These are phyloP conservation scores for Hemibagrus guttatus DNA, from an alignment of 2,797 vertebrate species.

Conservation along the genomic window DNA sequence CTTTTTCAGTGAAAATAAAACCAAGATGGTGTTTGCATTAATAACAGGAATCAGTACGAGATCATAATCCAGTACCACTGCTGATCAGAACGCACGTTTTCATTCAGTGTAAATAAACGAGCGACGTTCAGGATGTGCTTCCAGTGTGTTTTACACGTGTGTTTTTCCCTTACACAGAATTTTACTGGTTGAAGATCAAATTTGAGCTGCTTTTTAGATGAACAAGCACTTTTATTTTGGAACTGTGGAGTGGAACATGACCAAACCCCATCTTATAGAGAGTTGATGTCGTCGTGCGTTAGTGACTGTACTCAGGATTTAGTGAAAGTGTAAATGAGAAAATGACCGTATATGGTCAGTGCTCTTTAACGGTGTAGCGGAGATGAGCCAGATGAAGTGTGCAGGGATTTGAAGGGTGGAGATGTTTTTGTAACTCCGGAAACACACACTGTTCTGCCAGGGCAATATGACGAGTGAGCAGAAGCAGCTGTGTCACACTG, in stretches of 20 bases:
- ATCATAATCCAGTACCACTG: too few species aligned
- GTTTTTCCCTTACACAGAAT: too few species aligned
- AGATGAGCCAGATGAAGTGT: background rate
- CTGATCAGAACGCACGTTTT: too few species aligned
- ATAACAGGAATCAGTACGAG: too few species aligned
- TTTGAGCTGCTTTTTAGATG: too few species aligned
- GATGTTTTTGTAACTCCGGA: conserved; percentile 56
- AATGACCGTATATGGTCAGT: background rate
- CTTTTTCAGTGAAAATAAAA: background rate
- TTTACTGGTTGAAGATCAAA: too few species aligned
- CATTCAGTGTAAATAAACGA: too few species aligned
- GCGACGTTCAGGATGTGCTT: too few species aligned
- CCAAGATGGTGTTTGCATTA: background rate
- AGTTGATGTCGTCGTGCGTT: background rate
- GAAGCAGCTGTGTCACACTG: conserved; percentile 38
- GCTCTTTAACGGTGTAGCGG: background rate
- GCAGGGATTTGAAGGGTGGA: conserved; percentile 7
- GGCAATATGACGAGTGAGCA: conserved; percentile 53
- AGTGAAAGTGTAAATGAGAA: background rate
- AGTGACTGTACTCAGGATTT: background rate
- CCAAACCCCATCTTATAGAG: too few species aligned
- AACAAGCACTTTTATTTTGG: too few species aligned
- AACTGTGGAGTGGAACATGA: too few species aligned
- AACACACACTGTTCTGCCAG: conserved; percentile 54
- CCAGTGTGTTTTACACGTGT: too few species aligned